Base-by-base conservation (phyloP, 2,797 vertebrate species). In the Melanotaenia parkinsoni region DNA sequence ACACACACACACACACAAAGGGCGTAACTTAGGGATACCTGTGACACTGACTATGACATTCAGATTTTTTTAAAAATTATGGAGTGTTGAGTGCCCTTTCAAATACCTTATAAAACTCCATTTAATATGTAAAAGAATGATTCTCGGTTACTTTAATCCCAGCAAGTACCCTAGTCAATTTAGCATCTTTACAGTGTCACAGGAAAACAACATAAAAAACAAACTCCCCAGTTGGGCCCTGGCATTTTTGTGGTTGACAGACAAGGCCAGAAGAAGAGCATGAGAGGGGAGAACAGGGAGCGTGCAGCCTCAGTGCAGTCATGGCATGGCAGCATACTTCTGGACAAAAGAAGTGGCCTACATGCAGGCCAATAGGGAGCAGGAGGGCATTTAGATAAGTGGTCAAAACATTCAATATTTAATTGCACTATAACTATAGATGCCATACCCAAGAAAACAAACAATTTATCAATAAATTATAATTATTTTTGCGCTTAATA, bases 321-420 rank as follows among this genome's bases (percentile, higher is more conserved):
- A 70, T 64, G 67, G 64, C 80, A 81, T 81, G 66, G 76, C 85
- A 86, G 74, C 87, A 87, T 58, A 70, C 78, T 62, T 51, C 64
- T 1, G 12, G 5, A 65, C 38, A 45, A 58, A 58, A 67, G 26
- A 71, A 24, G 63, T 50, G 75, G 82, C 35, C 80, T 37, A 80
- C 89, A 92, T 91, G 90, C 91, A 90, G 74, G 80, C 64, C 71
- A 77, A 70, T 16, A 1, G 63, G 70, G 45, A 47, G 26, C 68
- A 58, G 57, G 12, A 60, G 51, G 61, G 75, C 40, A 8, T 33
- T 75, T 26, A 33, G 10, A 6, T 6, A 69, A 58, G 30, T n/a
- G 14, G 50, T 40, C 71, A 60, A 70, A 64, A 67, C 77, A 72
- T 83, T 78, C 72, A 66, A 58, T 58, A 35, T 61, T 58, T 11